Percentiles rank a stretch among this genome's conserved stretches.
These are phyloP conservation scores for Drosophila ambigua DNA, from an alignment of 1,140 invertebrate genomes.

Conservation along the genomic window DNA sequence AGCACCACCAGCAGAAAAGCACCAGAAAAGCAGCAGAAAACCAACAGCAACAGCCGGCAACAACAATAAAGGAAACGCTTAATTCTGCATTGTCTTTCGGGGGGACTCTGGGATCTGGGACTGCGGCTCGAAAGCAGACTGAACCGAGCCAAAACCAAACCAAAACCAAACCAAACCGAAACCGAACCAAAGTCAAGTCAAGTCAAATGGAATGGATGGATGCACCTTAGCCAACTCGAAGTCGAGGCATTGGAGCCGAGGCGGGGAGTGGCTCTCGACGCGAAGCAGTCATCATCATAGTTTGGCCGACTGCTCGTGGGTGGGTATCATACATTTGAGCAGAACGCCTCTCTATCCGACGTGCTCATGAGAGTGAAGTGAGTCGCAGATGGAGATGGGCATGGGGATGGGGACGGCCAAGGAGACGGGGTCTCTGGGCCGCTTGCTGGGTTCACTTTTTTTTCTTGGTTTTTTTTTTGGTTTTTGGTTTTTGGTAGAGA, in stretches of 20 bases:
- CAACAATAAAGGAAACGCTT: constrained; percentile 82
- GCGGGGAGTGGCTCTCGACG: constrained; percentile 38
- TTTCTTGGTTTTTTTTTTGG: neutral
- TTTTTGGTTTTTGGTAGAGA: constrained; percentile 14
- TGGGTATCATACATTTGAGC: constrained; percentile 83
- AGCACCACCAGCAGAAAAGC: neutral
- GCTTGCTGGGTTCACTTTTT: constrained; percentile 44
- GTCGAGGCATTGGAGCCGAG: constrained; percentile 9
- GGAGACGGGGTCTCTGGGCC: constrained; percentile 14
- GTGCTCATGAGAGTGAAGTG: constrained; percentile 61
- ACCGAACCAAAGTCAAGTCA: constrained; percentile 28
- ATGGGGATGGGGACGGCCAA: neutral
- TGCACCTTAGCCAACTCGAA: constrained; percentile 48
- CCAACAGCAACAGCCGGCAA: constrained; percentile 49
- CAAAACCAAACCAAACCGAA: constrained; percentile 16
- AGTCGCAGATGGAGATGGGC: neutral
- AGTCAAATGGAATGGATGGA: constrained; percentile 50
- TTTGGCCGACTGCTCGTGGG: constrained; percentile 76
- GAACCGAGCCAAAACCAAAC: constrained; percentile 18
- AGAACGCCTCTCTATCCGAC: constrained; percentile 80
- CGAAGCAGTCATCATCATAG: constrained; percentile 76
- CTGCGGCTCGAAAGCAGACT: constrained; percentile 21
- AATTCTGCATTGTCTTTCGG: constrained; percentile 80
- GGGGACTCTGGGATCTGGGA: constrained; percentile 2
- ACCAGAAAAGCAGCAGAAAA: neutral